phyloP scores from a whole-genome alignment of 2,888 invertebrate species.

The Ectemnius cavifrons region DNA sequence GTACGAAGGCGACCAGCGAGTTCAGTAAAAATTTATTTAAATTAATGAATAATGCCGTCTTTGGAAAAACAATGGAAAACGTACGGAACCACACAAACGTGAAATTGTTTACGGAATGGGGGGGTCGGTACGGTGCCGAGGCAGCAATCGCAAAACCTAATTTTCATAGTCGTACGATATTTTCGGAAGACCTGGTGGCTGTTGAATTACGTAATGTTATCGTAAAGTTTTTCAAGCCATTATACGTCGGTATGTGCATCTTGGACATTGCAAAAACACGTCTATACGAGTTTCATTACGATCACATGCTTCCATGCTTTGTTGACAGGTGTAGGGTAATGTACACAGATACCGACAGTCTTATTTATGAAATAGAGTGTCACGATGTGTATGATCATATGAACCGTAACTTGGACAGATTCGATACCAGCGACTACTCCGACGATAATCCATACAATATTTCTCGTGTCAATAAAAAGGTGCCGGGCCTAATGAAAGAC shows the following conservation, averaged over 20 bases:
- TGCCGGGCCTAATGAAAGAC: conserved; percentile 67
- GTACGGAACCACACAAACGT: conserved; percentile 73
- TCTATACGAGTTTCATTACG: conserved; percentile 69
- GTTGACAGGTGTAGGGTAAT: conserved; percentile 42
- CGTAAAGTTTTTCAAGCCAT: conserved; percentile 63
- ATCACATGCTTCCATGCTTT: conserved; percentile 50
- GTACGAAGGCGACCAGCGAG: conserved; percentile 64
- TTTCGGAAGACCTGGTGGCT: conserved; percentile 63
- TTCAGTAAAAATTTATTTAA: conserved; percentile 74
- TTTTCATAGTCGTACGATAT: conserved; percentile 68
- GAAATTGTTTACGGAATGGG: conserved; percentile 59
- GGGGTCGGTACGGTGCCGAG: conserved; percentile 58
- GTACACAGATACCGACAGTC: conserved; percentile 54
- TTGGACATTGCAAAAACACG: conserved; percentile 65
- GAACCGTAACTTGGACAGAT: conserved; percentile 36
- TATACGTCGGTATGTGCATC: conserved; percentile 63
- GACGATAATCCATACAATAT: conserved; percentile 36
- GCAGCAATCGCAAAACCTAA: conserved; percentile 59
- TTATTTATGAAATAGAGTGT: conserved; percentile 38
- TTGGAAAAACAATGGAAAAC: conserved; percentile 76
- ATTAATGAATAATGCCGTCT: conserved; percentile 70
- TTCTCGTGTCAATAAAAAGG: conserved; percentile 51
- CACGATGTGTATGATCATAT: conserved; percentile 37
- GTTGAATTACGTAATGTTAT: conserved; percentile 40
- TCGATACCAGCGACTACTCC: conserved; percentile 49